Conservation (phyloP, 1,140 invertebrate genomes). For the Temnothorax curvispinosus region DNA sequence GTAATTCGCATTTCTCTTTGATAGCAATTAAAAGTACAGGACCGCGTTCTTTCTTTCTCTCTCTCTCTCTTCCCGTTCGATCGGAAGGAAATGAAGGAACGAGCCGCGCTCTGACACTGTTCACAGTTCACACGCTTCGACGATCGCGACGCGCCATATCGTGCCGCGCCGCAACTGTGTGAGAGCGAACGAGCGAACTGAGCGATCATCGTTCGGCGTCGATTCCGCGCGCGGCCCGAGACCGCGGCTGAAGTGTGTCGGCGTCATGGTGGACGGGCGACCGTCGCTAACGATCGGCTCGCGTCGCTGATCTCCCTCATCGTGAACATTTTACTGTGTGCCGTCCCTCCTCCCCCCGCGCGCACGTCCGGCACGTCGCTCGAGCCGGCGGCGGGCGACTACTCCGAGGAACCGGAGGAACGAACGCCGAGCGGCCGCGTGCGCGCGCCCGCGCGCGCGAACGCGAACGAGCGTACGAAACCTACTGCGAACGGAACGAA, state of each 20-base stretch:
- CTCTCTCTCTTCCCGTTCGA: neutral
- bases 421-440: neutral
- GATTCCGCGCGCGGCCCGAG: neutral
- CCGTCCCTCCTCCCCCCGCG: too few species aligned
- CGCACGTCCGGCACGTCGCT: neutral
- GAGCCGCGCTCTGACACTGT: too few species aligned
- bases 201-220: slow-evolving; percentile 43
- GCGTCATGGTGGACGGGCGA: slow-evolving; percentile 72
- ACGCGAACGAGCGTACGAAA: too few species aligned
- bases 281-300: slow-evolving; percentile 71
- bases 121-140: neutral
- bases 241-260: slow-evolving; percentile 58
- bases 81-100: neutral
- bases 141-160: neutral
- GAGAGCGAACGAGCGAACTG: too few species aligned
- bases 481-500: neutral
- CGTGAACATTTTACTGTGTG: neutral
- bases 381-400: neutral
- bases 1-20: slow-evolving; percentile 85
- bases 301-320: neutral
- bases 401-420: neutral
- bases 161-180: slow-evolving; percentile 5
- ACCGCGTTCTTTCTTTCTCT: neutral
- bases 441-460: neutral
- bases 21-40: slow-evolving; percentile 63